Evolutionary conservation across 1,140 invertebrate species (phyloP), one percentile per base, ranked within the genome.

Genomic region (Metopolophium dirhodum): DNA sequence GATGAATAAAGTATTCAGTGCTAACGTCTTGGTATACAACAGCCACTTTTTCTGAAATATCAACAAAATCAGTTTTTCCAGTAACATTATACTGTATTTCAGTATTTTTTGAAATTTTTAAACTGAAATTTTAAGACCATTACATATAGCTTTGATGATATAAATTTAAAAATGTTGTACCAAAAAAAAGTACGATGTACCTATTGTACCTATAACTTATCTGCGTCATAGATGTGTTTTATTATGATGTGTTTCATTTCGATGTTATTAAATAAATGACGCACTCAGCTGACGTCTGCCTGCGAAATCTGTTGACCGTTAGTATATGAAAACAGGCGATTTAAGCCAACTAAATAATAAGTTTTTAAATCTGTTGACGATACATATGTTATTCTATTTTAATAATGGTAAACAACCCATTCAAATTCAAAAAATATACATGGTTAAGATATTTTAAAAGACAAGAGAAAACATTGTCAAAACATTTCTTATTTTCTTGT

Each of bases 291-390:
- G 90, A 83, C 68, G 90, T 91, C 9, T 51, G 41, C 8, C 23
- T 2, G n/a, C 57, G 22, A 82, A 89, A 77, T 51, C 2, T 91
- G 68, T 91, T 91, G 68, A 82, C 41, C 30, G 18, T 37, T 51
- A 49, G 14, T n/a, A 37, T 49, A 37, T 49, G 49, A 91, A 49
- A 82, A 68, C 54, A 45, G 90, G 45, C n/a, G 68, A 47, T 51
- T 90, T 91, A 49, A 35, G 61, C 68, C 45, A 91, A 68, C 37
- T 47, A 2, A 68, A 89, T 89, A 88, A 88, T 54, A 89, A 3
- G 7, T 54, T 89, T 47, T 87, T n/a, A n/a, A n/a, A 14, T 47
- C 85, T 87, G 45, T 47, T 47, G 45, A 87, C n/a, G n/a, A 22
- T 54, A 14, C 22, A 9, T 35, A 23, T 54, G 8, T 22, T 37